A percentile compares a stretch with the other conserved stretches of the same genome.
Conservation (phyloP, 2,797 vertebrate species). For the Sternarchorhynchus goeldii region DNA sequence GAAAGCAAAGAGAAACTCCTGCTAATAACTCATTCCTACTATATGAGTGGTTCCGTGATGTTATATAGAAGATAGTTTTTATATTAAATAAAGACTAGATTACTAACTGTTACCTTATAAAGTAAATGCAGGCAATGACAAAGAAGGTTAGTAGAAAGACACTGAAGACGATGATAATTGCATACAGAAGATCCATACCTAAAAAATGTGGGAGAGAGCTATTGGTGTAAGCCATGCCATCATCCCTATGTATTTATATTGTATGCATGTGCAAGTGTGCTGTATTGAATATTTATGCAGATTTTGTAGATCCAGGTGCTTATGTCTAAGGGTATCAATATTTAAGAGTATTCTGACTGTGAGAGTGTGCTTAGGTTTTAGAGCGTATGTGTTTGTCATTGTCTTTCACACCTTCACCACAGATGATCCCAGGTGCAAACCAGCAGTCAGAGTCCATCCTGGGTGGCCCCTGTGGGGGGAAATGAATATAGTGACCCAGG, state of each 20-base stretch:
- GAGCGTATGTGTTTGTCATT: not conserved
- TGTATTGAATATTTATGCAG: no score
- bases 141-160: slow-evolving; percentile 45
- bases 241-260: no score
- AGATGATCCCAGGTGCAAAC: slow-evolving; percentile 77
- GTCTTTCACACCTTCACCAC: slow-evolving; percentile 73
- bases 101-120: slow-evolving; percentile 57
- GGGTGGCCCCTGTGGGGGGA: slow-evolving; percentile 70
- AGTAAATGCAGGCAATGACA: slow-evolving; percentile 49
- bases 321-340: no score
- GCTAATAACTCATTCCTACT: no score
- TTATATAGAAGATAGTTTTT: not conserved
- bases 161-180: slow-evolving; percentile 42
- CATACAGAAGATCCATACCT: slow-evolving; percentile 58
- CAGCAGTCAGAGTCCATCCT: slow-evolving; percentile 76
- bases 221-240: not conserved
- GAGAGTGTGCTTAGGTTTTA: not conserved
- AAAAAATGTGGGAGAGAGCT: slow-evolving; percentile 26
- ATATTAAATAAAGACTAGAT: not conserved
- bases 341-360: not conserved
- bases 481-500: slow-evolving; percentile 76
- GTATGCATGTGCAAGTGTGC: no score
- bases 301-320: no score
- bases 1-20: not conserved
- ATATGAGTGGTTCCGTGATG: no score